Percentiles rank a stretch among this genome's conserved stretches.
phyloP scores from a whole-genome alignment of 2,113 vertebrate genomes.

The Deroptyus accipitrinus region DNA sequence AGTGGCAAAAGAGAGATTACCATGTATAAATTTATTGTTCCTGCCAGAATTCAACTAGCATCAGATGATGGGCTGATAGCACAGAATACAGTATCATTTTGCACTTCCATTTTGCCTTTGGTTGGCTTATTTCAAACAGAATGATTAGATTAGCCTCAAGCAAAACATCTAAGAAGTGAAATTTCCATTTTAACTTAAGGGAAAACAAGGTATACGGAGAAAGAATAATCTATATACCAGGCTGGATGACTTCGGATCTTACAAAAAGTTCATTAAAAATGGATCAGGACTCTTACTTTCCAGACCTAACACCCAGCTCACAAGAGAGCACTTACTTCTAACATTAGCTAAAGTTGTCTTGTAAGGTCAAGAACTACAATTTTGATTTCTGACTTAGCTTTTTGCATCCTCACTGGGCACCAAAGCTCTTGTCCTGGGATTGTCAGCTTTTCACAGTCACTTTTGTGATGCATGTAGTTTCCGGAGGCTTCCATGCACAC shows the following conservation, averaged over 20 bases:
- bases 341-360: not conserved
- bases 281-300: not conserved
- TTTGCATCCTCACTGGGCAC: not conserved
- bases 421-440: not conserved
- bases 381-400: not conserved
- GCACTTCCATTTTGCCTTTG: not conserved
- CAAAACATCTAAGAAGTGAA: not conserved
- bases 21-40: not conserved
- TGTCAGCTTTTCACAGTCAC: not conserved
- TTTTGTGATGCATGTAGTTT: not conserved
- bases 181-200: not conserved
- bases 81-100: not conserved
- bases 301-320: not conserved
- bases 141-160: not conserved
- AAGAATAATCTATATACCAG: not conserved
- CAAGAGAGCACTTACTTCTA: not conserved
- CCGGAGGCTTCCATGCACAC: not conserved
- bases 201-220: not conserved
- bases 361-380: not conserved
- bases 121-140: constrained; percentile 6
- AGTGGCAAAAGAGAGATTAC: constrained; percentile 12
- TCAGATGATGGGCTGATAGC: not conserved
- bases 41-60: constrained; percentile 13
- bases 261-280: not conserved
- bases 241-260: not conserved